Evolutionary conservation across 1,140 invertebrate species (phyloP).

Genomic region (Nasonia giraulti): DNA sequence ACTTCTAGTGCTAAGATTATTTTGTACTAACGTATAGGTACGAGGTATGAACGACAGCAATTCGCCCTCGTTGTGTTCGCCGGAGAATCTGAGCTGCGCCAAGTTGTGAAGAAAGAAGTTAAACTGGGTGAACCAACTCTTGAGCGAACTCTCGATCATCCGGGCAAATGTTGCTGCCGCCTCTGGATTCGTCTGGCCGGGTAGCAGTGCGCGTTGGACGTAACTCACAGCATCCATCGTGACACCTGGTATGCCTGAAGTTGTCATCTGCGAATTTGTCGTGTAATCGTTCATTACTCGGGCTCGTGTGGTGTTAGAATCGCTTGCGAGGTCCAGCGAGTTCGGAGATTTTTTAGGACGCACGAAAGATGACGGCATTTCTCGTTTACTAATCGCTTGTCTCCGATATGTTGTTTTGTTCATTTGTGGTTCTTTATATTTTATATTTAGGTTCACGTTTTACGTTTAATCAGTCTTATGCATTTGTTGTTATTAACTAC

Average conservation of each 20-base stretch:
- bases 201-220: slow-evolving; percentile 92
- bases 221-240: slow-evolving; percentile 93
- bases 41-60: slow-evolving; percentile 95
- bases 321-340: not conserved
- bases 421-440: not conserved
- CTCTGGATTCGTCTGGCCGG: slow-evolving; percentile 93
- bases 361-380: not conserved
- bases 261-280: slow-evolving; percentile 85
- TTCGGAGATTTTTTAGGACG: not conserved
- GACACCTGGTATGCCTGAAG: slow-evolving; percentile 95
- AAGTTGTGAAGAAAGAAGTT: slow-evolving; percentile 99
- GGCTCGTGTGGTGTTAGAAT: not conserved
- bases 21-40: slow-evolving; percentile 88
- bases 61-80: slow-evolving; percentile 87
- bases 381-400: not conserved
- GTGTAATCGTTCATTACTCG: slow-evolving; percentile 42
- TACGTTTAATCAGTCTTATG: too few relatives aligned
- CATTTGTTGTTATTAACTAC: not conserved
- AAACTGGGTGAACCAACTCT: slow-evolving; percentile 93
- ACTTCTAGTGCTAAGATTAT: not conserved
- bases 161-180: slow-evolving; percentile 94
- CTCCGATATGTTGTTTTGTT: not conserved
- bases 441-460: not conserved
- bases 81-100: slow-evolving; percentile 93
- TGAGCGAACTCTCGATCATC: slow-evolving; percentile 92